phyloP scores from a whole-genome alignment of 2,113 vertebrate species.

The Scopus umbretta region DNA sequence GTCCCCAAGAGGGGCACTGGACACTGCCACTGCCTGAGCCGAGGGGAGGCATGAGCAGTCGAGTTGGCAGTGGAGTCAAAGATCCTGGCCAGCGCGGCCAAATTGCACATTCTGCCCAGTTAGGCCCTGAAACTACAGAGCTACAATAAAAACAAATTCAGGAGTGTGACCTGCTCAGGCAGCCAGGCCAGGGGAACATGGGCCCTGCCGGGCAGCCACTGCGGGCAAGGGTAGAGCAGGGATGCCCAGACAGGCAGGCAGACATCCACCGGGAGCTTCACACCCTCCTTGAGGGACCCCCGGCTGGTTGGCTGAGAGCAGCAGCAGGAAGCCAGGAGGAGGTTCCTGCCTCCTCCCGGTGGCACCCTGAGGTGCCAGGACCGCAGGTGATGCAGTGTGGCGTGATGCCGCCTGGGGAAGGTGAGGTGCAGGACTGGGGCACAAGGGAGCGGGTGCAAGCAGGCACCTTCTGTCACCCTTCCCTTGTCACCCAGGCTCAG shows the following conservation, averaged over 20 bases:
- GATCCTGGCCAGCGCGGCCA: slow-evolving; percentile 28
- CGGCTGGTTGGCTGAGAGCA: background rate
- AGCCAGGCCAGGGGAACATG: background rate
- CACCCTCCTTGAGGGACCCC: background rate
- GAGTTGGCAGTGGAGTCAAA: slow-evolving; percentile 49
- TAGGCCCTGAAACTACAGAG: slow-evolving; percentile 63
- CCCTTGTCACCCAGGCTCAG: background rate
- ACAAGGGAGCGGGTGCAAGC: background rate
- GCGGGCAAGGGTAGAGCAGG: background rate
- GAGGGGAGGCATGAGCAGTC: slow-evolving; percentile 8
- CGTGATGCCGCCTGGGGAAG: background rate
- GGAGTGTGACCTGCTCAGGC: slow-evolving; percentile 29
- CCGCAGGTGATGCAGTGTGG: background rate
- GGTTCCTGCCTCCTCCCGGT: slow-evolving; percentile 29
- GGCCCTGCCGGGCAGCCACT: background rate
- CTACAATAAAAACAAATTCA: slow-evolving; percentile 58
- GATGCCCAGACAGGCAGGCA: background rate
- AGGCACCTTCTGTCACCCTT: background rate
- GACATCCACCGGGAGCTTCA: background rate
- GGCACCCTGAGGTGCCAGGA: background rate
- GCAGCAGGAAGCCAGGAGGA: background rate
- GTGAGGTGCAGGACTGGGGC: background rate
- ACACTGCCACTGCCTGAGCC: slow-evolving; percentile 14
- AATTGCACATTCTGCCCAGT: slow-evolving; percentile 64
- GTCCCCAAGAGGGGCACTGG: background rate